Evolutionary conservation across 1,140 invertebrate genomes (phyloP).

Genomic region (Lordiphosa mommai): DNA sequence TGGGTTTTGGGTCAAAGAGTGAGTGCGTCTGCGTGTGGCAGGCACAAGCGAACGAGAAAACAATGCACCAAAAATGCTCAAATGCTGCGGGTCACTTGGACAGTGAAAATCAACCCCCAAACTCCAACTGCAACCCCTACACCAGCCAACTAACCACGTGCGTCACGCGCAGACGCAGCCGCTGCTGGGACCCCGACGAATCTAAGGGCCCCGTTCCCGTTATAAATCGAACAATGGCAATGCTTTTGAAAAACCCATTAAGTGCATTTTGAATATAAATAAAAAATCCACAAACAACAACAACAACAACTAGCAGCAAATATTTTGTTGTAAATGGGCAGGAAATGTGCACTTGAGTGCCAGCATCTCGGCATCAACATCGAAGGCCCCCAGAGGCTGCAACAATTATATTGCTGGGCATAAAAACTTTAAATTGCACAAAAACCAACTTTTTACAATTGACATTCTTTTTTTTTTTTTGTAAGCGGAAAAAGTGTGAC

Average conservation of each 20-base stretch:
- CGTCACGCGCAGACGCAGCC: constrained; percentile 63
- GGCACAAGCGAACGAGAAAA: constrained; percentile 49
- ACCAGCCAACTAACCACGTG: constrained; percentile 40
- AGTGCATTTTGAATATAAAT: constrained; percentile 61
- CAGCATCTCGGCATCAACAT: constrained; percentile 50
- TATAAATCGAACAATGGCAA: constrained; percentile 63
- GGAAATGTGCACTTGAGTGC: constrained; percentile 72
- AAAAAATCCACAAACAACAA: constrained; percentile 41
- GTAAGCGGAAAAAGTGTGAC: constrained; percentile 36
- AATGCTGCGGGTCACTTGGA: constrained; percentile 54
- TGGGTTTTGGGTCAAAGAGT: constrained; percentile 54
- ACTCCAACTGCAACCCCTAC: constrained; percentile 44
- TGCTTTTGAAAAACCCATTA: constrained; percentile 62
- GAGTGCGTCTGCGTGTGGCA: constrained; percentile 56
- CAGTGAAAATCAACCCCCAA: constrained; percentile 40
- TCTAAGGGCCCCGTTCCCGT: constrained; percentile 23
- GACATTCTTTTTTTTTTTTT: constrained; percentile 28
- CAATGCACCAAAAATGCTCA: constrained; percentile 37
- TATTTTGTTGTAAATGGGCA: constrained; percentile 63
- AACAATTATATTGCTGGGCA: constrained; percentile 17
- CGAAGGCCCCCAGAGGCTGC: constrained; percentile 14
- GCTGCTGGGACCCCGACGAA: constrained; percentile 21
- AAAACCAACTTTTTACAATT: constrained; percentile 31
- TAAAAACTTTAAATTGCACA: constrained; percentile 22
- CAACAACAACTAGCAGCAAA: constrained; percentile 29